Evolutionary conservation across 2,797 vertebrate species (phyloP).

Genomic region (Poeciliopsis paucimaculata): DNA sequence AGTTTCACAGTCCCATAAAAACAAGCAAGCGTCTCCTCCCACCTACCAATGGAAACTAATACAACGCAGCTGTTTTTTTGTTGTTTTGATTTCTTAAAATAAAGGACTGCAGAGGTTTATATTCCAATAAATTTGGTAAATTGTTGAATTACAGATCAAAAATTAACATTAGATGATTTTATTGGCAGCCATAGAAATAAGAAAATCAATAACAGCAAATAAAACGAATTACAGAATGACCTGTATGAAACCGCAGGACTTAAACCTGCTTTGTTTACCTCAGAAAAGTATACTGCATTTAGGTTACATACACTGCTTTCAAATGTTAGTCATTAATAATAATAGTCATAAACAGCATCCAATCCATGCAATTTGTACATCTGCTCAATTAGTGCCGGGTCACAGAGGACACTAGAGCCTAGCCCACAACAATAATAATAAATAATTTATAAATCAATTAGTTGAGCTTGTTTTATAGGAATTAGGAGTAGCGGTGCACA

Average conservation of each 20-base stretch:
- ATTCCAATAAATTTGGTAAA: not conserved
- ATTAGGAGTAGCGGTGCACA: too few species aligned
- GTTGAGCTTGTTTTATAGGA: not conserved
- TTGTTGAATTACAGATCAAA: too few species aligned
- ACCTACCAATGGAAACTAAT: not conserved
- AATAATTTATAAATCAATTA: not conserved
- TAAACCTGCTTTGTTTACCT: too few species aligned
- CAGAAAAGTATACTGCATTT: too few species aligned
- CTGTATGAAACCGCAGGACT: too few species aligned
- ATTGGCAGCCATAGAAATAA: too few species aligned
- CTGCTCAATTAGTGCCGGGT: not conserved
- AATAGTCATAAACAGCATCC: not conserved
- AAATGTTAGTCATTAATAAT: not conserved
- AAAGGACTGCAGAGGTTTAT: not conserved
- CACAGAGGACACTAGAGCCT: not conserved
- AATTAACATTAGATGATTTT: too few species aligned
- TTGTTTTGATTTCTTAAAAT: not conserved
- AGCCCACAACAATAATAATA: not conserved
- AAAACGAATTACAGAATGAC: not conserved
- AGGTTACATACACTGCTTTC: not conserved
- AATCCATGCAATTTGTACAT: not conserved
- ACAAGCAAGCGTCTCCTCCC: too few species aligned
- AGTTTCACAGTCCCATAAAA: too few species aligned
- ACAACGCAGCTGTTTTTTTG: not conserved
- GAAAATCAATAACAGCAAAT: not conserved